Conservation (phyloP, 2,113 vertebrate species). For the Acrocephalus arundinaceus region DNA sequence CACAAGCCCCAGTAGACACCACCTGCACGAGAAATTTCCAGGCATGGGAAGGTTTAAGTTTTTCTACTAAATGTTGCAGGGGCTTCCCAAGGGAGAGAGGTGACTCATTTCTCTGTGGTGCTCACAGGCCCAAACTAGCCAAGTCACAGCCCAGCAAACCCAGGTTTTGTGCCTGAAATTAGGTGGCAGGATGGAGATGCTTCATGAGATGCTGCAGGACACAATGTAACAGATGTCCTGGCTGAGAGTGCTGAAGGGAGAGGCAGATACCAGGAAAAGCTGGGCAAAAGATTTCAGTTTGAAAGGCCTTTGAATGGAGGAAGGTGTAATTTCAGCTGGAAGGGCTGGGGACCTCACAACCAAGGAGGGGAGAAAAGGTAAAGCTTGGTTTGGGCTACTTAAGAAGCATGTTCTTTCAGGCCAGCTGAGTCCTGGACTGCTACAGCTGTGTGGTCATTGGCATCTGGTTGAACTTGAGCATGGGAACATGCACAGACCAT, state of each 20-base stretch:
- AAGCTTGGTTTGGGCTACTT: not conserved
- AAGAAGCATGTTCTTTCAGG: not conserved
- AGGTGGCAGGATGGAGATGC: not conserved
- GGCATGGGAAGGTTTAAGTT: not conserved
- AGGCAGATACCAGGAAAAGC: not conserved
- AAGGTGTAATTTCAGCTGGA: not conserved
- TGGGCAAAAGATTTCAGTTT: not conserved
- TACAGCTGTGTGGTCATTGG: not conserved
- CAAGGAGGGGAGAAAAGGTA: not conserved
- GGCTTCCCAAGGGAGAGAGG: not conserved
- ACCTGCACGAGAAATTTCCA: not conserved
- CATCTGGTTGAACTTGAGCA: not conserved
- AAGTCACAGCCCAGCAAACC: not conserved
- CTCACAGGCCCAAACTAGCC: not conserved
- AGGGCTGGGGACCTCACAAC: not conserved
- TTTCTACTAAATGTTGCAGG: not conserved
- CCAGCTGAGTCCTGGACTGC: not conserved
- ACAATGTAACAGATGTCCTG: not conserved
- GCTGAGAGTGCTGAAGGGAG: not conserved
- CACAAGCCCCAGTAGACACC: not conserved
- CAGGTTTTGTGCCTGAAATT: not conserved
- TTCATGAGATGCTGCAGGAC: not conserved
- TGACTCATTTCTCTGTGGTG: not conserved
- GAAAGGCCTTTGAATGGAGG: not conserved
- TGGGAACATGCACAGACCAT: accelerated